Percentiles rank a stretch among this genome's conserved stretches.
Evolutionary conservation across 2,888 invertebrate genomes (phyloP).

Genomic region (Sepioteuthis lessoniana): DNA sequence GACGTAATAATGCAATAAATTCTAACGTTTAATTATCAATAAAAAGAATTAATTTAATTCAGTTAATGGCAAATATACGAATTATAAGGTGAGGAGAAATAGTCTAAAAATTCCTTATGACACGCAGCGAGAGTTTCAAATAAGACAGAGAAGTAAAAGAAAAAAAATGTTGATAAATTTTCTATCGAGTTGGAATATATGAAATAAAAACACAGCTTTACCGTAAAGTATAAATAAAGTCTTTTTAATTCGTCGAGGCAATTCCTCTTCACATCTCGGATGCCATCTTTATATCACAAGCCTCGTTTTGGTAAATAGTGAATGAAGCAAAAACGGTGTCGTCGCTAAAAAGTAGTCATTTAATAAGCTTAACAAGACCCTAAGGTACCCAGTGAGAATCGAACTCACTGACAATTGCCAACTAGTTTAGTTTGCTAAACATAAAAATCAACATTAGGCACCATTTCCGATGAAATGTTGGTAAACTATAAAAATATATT

Average conservation of each 20-base stretch:
- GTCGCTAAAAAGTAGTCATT: neutral
- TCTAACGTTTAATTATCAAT: no score
- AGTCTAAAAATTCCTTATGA: neutral
- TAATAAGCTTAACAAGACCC: no score
- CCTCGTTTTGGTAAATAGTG: neutral
- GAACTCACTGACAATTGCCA: no score
- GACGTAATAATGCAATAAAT: neutral
- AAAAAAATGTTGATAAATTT: neutral
- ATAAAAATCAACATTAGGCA: no score
- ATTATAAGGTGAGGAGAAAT: neutral
- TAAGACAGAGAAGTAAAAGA: neutral
- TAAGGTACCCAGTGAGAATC: no score
- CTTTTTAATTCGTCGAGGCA: slow-evolving; percentile 1
- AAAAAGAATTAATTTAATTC: no score
- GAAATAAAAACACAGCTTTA: neutral
- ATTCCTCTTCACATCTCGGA: neutral
- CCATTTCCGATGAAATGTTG: no score
- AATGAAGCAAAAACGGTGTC: neutral
- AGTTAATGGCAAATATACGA: neutral
- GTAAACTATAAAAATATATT: no score
- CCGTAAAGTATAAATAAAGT: neutral
- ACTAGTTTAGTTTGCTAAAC: no score
- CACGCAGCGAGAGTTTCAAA: neutral
- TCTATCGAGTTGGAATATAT: neutral
- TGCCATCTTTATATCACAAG: neutral